Conservation (phyloP, 2,888 invertebrate genomes). For the Caenorhabditis sp. region DNA sequence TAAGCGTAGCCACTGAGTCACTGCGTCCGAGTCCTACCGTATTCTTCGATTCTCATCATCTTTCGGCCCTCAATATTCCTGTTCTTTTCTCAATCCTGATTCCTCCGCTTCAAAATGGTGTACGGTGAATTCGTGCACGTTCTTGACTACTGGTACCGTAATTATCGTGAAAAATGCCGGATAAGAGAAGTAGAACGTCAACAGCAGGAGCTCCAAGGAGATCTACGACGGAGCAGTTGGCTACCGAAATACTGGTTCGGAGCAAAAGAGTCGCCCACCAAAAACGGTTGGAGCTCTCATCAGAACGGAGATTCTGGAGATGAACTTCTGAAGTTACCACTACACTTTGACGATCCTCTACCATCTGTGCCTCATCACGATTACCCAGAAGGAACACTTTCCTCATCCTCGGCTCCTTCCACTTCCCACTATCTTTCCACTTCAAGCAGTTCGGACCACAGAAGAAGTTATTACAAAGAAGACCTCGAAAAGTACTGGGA, state of each 20-base stretch:
- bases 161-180: slow-evolving; percentile 49
- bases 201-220: slow-evolving; percentile 1
- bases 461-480: slow-evolving; percentile 38
- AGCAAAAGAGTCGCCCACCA: background rate
- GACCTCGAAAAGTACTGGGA: slow-evolving; percentile 59
- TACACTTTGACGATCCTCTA: slow-evolving; percentile 34
- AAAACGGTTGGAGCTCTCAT: slow-evolving; percentile 4
- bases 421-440: slow-evolving; percentile 43
- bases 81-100: slow-evolving; percentile 7
- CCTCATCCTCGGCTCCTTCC: slow-evolving; percentile 30
- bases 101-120: slow-evolving; percentile 58
- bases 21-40: background rate
- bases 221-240: slow-evolving; percentile 38
- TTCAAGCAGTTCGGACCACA: slow-evolving; percentile 36
- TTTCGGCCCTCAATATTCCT: background rate
- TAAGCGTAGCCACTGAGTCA: background rate
- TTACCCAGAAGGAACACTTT: slow-evolving; percentile 29
- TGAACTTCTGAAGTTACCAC: slow-evolving; percentile 26
- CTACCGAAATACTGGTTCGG: slow-evolving; percentile 46
- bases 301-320: slow-evolving; percentile 17
- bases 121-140: slow-evolving; percentile 66
- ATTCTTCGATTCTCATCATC: background rate
- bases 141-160: slow-evolving; percentile 62
- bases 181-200: slow-evolving; percentile 19
- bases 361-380: slow-evolving; percentile 5